Conservation (phyloP, 2,113 vertebrate species). For the Cyprinodon variegatus region DNA sequence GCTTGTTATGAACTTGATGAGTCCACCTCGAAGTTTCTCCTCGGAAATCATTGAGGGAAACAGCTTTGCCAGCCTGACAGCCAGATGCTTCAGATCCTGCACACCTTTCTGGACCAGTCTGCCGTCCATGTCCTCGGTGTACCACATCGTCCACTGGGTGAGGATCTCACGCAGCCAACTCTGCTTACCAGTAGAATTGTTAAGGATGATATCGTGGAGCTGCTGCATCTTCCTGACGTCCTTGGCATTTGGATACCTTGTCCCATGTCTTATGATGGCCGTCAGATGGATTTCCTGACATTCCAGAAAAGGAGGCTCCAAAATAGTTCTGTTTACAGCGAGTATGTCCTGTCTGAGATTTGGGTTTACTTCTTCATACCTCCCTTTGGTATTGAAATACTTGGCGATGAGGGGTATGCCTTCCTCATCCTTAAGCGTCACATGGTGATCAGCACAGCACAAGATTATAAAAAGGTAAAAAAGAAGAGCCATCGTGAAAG, state of each 20-base stretch:
- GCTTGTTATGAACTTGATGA: conserved; percentile 86
- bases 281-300: conserved; percentile 83
- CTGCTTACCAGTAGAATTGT: conserved; percentile 18
- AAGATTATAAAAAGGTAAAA: conserved; percentile 5
- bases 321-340: conserved; percentile 71
- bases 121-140: conserved; percentile 89
- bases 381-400: conserved; percentile 90
- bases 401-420: conserved; percentile 45
- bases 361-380: conserved; percentile 87
- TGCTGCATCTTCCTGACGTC: conserved; percentile 84
- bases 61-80: conserved; percentile 82
- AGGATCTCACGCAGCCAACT: conserved; percentile 71
- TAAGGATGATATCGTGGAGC: conserved; percentile 76
- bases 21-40: conserved; percentile 72
- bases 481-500: not conserved
- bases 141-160: conserved; percentile 85
- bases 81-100: conserved; percentile 84
- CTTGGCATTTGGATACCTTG: conserved; percentile 87
- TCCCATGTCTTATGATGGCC: conserved; percentile 89
- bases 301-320: conserved; percentile 65
- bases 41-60: conserved; percentile 85
- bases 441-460: conserved; percentile 5
- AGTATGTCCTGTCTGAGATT: conserved; percentile 69
- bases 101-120: conserved; percentile 79
- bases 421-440: not conserved